Evolutionary conservation across 2,797 vertebrate genomes (phyloP), one percentile per base, ranked within the genome.

Genomic region (Danio jaintianensis): DNA sequence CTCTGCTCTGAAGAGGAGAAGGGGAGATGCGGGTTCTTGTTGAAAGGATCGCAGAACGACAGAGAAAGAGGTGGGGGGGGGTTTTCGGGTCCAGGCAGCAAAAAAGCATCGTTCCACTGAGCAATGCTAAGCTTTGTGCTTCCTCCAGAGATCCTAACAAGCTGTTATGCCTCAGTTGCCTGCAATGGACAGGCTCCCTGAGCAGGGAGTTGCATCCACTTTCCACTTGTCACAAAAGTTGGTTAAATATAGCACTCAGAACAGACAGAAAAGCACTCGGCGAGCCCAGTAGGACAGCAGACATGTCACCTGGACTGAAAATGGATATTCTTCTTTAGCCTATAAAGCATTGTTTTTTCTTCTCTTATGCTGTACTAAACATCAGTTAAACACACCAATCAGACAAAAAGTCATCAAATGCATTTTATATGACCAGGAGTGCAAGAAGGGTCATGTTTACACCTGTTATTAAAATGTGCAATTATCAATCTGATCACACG

Each of bases 131-230:
- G 72, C 71, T 70, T 67, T 79, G 75, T 84, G 69, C 70, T 81
- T 80, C 67, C 68, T 67, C 80, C 18, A 69, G 68, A 69, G 78
- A 82, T 74, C 47, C 78, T 79, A 43, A 70, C 71, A 71, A 82
- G 68, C 77, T 68, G 55, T 77, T 87, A 83, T 80, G 80, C 86
- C 68, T 83, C 84, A 70, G 63, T 79, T 81, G 62, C 29, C 76
- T 76, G 78, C 72, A 79, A 73, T 85, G 62, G 77, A 50, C 66
- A 29, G 59, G n/a, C 71, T 64, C 78, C 56, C 36, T 68, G 81
- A 78, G 63, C 22, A 13, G 64, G 53, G 68, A 83, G 53, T 11
- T 70, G 78, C 16, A 78, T 84, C 71, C 70, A 61, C 50, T 75
- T 53, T 47, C 53, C 50, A 69, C 43, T 74, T 70, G 68, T 82